Evolutionary conservation across 2,888 invertebrate species (phyloP), one percentile per base, ranked within the genome.

Genomic region (Allygus modestus): DNA sequence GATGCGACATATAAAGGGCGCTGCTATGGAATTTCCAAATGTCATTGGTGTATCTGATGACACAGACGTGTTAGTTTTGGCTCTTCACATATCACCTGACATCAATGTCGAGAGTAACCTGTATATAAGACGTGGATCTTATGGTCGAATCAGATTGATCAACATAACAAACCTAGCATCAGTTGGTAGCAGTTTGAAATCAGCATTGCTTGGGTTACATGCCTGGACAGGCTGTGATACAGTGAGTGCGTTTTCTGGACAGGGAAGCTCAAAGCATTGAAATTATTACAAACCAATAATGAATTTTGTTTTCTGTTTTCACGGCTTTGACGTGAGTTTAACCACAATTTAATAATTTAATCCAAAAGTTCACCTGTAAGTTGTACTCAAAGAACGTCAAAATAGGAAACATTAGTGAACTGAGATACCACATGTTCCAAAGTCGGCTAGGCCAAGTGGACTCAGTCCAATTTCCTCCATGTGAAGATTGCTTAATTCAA

Each of bases 1-100:
- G 71, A 71, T 26, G 71, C 17, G 23, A 31, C 71, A 71, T 71
- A 71, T 71, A 71, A 71, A 26, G 71, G 71, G 26, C 23, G 71
- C 71, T 71, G 31, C 37, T 71, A 71, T 71, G 71, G 71, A 71
- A 71, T 71, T 71, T 71, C 71, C 37, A 37, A 71, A 71, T 26
- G 28, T 71, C 31, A 31, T 71, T n/a, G 23, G 71, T 71, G 71
- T 28, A 31, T 71, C 71, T 28, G 71, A 71, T 71, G 71, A 71
- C 31, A 71, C 71, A 71, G 71, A 71, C 37, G 71, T 31, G 31
- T 20, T 71, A 17, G 65, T 65, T 15, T 17, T 65, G 15, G 65
- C 65, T 20, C 65, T 65, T 65, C 17, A 65, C 31, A 20, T 31
- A 20, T 65, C 11, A 71, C 9, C 71, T 20, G 20, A 37, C 20